Evolutionary conservation across 2,797 vertebrate genomes (phyloP).

Genomic region (Geotrypetes seraphini): DNA sequence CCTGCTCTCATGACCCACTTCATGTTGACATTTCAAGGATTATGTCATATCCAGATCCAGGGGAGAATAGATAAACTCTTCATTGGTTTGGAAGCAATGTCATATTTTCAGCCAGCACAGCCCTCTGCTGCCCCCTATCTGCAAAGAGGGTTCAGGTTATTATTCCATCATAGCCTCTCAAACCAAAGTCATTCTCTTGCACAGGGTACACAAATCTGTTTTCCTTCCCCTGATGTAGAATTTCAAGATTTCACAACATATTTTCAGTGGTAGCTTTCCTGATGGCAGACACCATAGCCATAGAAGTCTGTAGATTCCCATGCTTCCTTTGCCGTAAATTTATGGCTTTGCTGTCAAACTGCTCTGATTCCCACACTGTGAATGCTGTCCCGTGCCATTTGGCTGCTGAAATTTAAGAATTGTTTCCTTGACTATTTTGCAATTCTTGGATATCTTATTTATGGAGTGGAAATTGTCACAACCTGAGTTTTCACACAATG

Average conservation of each 20-base stretch:
- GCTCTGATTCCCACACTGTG: constrained; percentile 14
- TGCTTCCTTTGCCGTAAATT: constrained; percentile 1
- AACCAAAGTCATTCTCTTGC: too few species aligned
- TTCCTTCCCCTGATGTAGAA: constrained; percentile 34
- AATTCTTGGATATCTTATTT: not conserved
- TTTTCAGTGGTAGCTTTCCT: constrained; percentile 23
- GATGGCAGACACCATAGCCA: constrained; percentile 23
- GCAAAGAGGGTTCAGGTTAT: too few species aligned
- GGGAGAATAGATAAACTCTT: too few species aligned
- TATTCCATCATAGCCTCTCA: too few species aligned
- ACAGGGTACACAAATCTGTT: too few species aligned
- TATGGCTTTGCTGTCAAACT: constrained; percentile 10
- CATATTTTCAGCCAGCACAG: too few species aligned
- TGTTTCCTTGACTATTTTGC: not conserved
- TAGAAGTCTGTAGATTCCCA: not conserved
- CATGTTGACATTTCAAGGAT: too few species aligned
- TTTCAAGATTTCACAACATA: constrained; percentile 24
- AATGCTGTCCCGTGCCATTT: constrained; percentile 2
- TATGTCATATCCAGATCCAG: too few species aligned
- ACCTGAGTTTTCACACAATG: accelerated
- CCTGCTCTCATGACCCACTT: too few species aligned
- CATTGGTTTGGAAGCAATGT: too few species aligned
- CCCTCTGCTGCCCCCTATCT: constrained; percentile 75
- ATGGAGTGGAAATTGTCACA: not conserved
- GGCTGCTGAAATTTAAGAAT: constrained; percentile 3